phyloP scores from a whole-genome alignment of 2,888 invertebrate genomes.

The Lymantria monacha region DNA sequence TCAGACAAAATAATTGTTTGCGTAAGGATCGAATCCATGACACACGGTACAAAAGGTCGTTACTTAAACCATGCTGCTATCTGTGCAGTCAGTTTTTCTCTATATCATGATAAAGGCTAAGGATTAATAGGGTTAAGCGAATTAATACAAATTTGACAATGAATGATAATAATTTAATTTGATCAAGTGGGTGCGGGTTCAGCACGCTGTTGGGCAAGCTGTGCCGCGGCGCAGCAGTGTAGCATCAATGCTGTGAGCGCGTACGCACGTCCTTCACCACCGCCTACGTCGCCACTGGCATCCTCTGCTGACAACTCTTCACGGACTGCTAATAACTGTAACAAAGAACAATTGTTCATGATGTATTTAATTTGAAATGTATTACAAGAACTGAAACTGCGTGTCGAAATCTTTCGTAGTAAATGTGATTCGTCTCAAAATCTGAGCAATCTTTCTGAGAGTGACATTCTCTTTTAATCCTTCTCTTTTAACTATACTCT shows the following conservation, averaged over 20 bases:
- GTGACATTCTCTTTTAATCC: too few relatives aligned
- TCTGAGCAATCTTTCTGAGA: too few relatives aligned
- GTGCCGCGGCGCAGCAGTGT: constrained; percentile 96
- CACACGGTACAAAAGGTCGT: too few relatives aligned
- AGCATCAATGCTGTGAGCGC: constrained; percentile 96
- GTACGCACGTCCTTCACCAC: constrained; percentile 89
- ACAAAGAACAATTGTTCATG: neutral
- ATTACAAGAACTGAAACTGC: too few relatives aligned
- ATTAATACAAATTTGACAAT: constrained; percentile 38
- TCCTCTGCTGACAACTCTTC: constrained; percentile 69
- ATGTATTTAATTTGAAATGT: too few relatives aligned
- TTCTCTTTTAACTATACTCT: too few relatives aligned
- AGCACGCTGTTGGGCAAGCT: constrained; percentile 83
- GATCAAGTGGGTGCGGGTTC: constrained; percentile 57
- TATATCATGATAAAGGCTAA: neutral
- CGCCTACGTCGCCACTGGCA: constrained; percentile 41
- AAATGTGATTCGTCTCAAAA: too few relatives aligned
- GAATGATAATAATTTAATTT: constrained; percentile 54
- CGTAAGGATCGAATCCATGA: too few relatives aligned
- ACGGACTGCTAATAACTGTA: constrained; percentile 68
- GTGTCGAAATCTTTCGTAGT: too few relatives aligned
- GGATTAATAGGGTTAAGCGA: neutral
- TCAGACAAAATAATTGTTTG: too few relatives aligned
- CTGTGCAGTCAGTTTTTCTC: too few relatives aligned
- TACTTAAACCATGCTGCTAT: too few relatives aligned